phyloP scores from a whole-genome alignment of 2,113 vertebrate species.

The Actenoides lindsayi region DNA sequence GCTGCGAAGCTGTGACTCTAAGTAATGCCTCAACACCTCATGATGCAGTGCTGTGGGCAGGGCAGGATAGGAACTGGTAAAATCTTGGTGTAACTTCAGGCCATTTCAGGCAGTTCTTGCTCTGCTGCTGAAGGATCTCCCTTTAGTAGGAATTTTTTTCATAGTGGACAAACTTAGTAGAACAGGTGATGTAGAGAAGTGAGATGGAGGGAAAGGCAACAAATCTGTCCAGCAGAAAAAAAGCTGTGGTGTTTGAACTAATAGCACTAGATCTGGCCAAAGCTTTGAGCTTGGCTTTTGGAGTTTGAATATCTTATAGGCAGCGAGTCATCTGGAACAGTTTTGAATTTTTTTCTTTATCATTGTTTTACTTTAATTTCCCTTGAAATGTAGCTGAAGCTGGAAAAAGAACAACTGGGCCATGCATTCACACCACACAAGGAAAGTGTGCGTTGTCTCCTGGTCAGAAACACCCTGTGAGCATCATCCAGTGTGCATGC shows the following conservation, averaged over 20 bases:
- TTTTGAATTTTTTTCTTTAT: not conserved
- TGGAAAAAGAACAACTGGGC: constrained; percentile 20
- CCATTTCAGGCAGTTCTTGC: not conserved
- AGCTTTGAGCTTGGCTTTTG: constrained; percentile 20
- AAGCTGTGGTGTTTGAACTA: constrained; percentile 41
- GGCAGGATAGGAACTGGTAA: fast-evolving
- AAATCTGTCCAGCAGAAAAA: not conserved
- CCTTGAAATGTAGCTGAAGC: constrained; percentile 44
- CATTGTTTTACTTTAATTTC: not conserved
- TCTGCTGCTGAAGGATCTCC: not conserved
- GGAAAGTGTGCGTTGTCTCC: not conserved
- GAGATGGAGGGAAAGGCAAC: not conserved
- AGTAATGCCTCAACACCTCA: not conserved
- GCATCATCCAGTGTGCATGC: fast-evolving
- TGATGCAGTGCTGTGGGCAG: not conserved
- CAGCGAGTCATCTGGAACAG: constrained; percentile 52
- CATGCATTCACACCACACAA: not conserved
- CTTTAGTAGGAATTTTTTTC: not conserved
- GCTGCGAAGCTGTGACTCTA: not conserved
- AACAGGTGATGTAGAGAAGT: not conserved
- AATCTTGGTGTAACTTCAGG: not conserved
- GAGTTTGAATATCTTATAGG: not conserved
- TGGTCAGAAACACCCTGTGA: not conserved
- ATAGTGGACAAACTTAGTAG: not conserved
- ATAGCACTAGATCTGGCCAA: constrained; percentile 27